Evolutionary conservation across 2,113 vertebrate species (phyloP).

Genomic region (Sylvietta virens): DNA sequence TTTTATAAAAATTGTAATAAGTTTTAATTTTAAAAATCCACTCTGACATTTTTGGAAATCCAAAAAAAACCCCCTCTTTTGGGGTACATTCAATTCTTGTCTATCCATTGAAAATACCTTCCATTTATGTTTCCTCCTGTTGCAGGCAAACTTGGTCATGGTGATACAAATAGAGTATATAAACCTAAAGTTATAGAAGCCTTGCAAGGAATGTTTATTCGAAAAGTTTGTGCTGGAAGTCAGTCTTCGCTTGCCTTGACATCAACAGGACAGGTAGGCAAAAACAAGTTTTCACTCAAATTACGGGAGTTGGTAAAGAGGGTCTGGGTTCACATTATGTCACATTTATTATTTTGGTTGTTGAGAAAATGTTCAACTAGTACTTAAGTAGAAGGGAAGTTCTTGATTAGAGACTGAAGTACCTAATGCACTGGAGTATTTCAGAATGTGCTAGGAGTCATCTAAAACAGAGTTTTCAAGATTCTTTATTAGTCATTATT

Average conservation of each 20-base stretch:
- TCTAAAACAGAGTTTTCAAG: neutral
- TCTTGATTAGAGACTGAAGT: neutral
- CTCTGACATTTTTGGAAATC: neutral
- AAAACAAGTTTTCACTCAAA: neutral
- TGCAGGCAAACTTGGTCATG: slow-evolving; percentile 83
- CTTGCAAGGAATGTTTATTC: slow-evolving; percentile 85
- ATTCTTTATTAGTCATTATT: neutral
- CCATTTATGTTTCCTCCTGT: neutral
- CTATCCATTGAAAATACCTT: neutral
- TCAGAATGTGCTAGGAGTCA: neutral
- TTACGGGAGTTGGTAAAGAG: neutral
- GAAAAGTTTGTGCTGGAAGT: slow-evolving; percentile 85
- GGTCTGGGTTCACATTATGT: neutral
- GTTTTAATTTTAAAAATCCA: neutral
- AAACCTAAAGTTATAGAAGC: slow-evolving; percentile 87
- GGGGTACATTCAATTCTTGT: neutral
- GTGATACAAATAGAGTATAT: slow-evolving; percentile 86
- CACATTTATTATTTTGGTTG: neutral
- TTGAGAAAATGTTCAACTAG: neutral
- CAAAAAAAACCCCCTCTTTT: neutral
- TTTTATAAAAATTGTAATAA: neutral
- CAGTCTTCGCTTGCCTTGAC: slow-evolving; percentile 84
- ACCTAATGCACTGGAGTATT: neutral
- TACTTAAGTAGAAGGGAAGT: neutral
- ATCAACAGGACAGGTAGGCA: slow-evolving; percentile 81